Evolutionary conservation across 2,888 invertebrate species (phyloP), one percentile per base, ranked within the genome.

Genomic region (Tuta absoluta): DNA sequence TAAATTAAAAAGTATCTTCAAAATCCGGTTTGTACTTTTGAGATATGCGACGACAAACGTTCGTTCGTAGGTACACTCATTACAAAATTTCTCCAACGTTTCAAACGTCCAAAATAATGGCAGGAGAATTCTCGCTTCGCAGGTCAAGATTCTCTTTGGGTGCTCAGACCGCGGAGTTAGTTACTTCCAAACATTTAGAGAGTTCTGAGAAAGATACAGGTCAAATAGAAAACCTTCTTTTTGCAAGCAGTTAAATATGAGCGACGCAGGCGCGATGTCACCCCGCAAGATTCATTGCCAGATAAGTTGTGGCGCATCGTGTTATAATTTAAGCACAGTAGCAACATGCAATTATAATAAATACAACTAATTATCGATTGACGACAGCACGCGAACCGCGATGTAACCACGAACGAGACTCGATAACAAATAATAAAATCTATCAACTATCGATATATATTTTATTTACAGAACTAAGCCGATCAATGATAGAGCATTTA

Each of bases 341-440:
- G 76, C 75, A 80, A 80, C 86, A 84, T 86, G 84, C 86, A 85
- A 86, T 85, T 87, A 82, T 85, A 81, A 85, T 82, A 82, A 82
- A 85, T 82, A 82, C 77, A 76, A 80, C 80, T 78, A 79, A 79
- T 75, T 84, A 87, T 86, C 84, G 86, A 86, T 85, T 85, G 72
- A 70, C 67, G 71, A 79, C 71, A 67, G 76, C 86, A 87, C 86
- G 86, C 87, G 74, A 87, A 67, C 75, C 70, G 68, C 1, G 63
- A 48, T 12, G 59, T 8, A 51, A 49, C 51, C 28, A 49, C 37
- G 41, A 57, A 23, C 11, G 11, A 21, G 51, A 23, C 28, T 41
- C 14, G 41, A 11, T 41, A 41, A 14, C n/a, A 45, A 45, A 21
- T 49, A 19, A 21, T n/a, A n/a, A n/a, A n/a, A n/a, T 49, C 7